Evolutionary conservation across 1,140 invertebrate genomes (phyloP).

Genomic region (Mercenaria mercenaria): DNA sequence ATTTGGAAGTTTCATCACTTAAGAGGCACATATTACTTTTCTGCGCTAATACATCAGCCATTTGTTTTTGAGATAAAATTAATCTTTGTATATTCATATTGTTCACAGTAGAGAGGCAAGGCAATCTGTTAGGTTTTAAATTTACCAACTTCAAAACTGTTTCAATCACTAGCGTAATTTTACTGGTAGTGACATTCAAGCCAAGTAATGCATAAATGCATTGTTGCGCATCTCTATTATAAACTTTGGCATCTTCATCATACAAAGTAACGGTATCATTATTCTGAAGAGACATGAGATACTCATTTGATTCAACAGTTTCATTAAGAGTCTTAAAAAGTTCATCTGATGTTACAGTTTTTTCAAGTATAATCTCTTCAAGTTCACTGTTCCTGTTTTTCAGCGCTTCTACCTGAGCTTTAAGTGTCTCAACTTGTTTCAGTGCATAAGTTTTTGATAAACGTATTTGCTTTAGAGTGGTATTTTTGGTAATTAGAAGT

Average conservation of each 20-base stretch:
- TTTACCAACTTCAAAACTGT: slow-evolving; percentile 24
- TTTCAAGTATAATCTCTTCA: too few species aligned
- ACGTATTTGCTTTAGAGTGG: too few species aligned
- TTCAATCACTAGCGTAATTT: slow-evolving; percentile 46
- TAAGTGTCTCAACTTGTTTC: too few species aligned
- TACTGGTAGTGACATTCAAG: slow-evolving; percentile 43
- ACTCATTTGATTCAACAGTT: too few species aligned
- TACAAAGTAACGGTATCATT: background rate
- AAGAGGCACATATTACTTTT: slow-evolving; percentile 22
- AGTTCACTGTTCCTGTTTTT: too few species aligned
- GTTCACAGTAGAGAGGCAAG: slow-evolving; percentile 42
- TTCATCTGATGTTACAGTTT: too few species aligned
- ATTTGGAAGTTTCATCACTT: slow-evolving; percentile 64
- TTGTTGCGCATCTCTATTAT: slow-evolving; percentile 34
- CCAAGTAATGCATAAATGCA: slow-evolving; percentile 37
- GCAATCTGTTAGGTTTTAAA: slow-evolving; percentile 32
- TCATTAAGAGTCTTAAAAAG: too few species aligned
- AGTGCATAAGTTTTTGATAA: too few species aligned
- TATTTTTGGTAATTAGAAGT: too few species aligned
- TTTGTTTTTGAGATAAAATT: slow-evolving; percentile 44
- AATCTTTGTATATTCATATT: slow-evolving; percentile 65
- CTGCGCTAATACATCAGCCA: background rate
- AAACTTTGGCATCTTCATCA: background rate
- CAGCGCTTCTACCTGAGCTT: too few species aligned
- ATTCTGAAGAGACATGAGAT: too few species aligned